A percentile compares a stretch with the other conserved stretches of the same genome.
phyloP scores from a whole-genome alignment of 2,797 vertebrate species.

The Anolis apletophallus region DNA sequence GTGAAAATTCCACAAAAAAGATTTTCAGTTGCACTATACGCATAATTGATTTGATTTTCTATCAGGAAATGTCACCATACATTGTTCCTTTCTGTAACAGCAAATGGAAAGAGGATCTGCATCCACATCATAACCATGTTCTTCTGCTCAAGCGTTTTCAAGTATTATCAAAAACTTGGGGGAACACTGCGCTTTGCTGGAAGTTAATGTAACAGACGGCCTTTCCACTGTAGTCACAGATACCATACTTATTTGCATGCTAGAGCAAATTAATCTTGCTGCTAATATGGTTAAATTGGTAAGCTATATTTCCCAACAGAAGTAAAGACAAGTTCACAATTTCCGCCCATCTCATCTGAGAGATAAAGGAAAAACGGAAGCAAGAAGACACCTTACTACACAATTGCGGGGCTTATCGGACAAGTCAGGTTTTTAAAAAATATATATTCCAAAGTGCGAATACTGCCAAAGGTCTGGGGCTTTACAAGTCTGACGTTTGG shows the following conservation, averaged over 20 bases:
- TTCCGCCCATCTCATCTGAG: slow-evolving; percentile 53
- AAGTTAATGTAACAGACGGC: slow-evolving; percentile 69
- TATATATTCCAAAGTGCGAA: slow-evolving; percentile 61
- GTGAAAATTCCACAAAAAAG: neutral
- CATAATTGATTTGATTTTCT: slow-evolving; percentile 23
- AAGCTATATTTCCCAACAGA: slow-evolving; percentile 58
- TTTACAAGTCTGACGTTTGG: slow-evolving; percentile 59
- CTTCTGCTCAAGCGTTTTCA: slow-evolving; percentile 43
- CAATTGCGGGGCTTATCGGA: slow-evolving; percentile 56
- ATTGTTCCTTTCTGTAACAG: slow-evolving; percentile 58
- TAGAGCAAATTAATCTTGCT: slow-evolving; percentile 50
- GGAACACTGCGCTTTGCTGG: slow-evolving; percentile 43
- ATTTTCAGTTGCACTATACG: slow-evolving; percentile 34
- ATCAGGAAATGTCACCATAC: slow-evolving; percentile 42
- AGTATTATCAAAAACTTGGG: slow-evolving; percentile 63
- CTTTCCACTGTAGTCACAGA: slow-evolving; percentile 64
- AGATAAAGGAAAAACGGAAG: slow-evolving; percentile 58
- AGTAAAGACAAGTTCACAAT: slow-evolving; percentile 46
- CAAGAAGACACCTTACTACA: slow-evolving; percentile 61
- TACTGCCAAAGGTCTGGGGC: slow-evolving; percentile 49
- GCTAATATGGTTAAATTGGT: slow-evolving; percentile 54
- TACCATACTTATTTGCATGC: slow-evolving; percentile 57
- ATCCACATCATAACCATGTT: slow-evolving; percentile 12
- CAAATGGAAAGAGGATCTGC: slow-evolving; percentile 40
- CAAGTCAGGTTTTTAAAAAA: slow-evolving; percentile 36